phyloP scores from a whole-genome alignment of 2,797 vertebrate genomes.

The Margarornis squamiger region DNA sequence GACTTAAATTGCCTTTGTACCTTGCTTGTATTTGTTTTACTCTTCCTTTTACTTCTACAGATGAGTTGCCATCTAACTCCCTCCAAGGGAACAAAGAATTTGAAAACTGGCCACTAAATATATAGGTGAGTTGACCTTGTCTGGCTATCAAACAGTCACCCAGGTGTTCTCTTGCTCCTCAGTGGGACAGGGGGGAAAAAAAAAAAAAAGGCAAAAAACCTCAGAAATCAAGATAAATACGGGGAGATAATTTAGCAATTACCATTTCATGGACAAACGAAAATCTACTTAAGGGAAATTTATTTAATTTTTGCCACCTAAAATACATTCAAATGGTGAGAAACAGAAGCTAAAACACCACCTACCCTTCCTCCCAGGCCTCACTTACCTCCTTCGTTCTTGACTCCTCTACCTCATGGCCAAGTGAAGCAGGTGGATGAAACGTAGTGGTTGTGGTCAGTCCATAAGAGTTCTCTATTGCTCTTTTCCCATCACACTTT shows the following conservation, averaged over 20 bases:
- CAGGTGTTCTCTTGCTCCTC: not conserved
- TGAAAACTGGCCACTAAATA: not conserved
- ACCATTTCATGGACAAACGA: accelerated
- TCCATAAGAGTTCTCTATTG: accelerated
- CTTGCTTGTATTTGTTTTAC: not conserved
- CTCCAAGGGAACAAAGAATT: not conserved
- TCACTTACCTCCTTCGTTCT: not conserved
- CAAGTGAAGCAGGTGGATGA: accelerated
- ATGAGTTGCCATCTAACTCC: not conserved
- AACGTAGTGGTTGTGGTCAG: not conserved
- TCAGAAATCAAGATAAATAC: not conserved
- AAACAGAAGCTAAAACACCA: not conserved
- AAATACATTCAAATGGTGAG: not conserved
- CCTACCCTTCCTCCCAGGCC: not conserved
- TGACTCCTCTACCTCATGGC: accelerated
- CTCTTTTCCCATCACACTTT: accelerated
- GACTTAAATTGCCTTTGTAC: not conserved
- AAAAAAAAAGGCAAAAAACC: not conserved
- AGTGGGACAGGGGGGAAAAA: no score
- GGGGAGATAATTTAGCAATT: not conserved
- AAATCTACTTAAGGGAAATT: not conserved
- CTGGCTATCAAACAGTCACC: not conserved
- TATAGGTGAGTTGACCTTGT: accelerated
- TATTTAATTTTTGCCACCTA: not conserved
- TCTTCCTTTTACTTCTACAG: not conserved